phyloP scores from a whole-genome alignment of 2,888 invertebrate genomes.

The Pseudanteris insignis region DNA sequence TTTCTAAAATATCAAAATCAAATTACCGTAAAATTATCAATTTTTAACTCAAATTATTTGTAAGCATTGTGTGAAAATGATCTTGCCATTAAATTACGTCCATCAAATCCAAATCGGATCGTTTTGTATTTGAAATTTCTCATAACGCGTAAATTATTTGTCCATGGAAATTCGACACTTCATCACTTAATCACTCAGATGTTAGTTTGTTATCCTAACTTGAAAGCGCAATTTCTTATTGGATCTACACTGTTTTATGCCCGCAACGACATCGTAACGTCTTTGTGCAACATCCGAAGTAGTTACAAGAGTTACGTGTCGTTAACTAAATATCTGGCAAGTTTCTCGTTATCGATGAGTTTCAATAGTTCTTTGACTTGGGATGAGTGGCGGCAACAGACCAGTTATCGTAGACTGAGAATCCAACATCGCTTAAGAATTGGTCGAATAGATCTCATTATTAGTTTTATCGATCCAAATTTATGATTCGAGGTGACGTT shows the following conservation, averaged over 20 bases:
- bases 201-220: constrained; percentile 11
- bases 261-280: constrained; percentile 3
- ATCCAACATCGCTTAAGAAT: constrained; percentile 4
- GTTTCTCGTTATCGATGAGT: constrained; percentile 23
- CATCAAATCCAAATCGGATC: too few relatives aligned
- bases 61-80: not conserved
- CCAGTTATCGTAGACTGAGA: constrained; percentile 6
- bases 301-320: constrained; percentile 11
- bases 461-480: not conserved
- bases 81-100: not conserved
- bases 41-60: too few relatives aligned
- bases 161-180: too few relatives aligned
- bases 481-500: not conserved
- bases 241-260: constrained; percentile 8
- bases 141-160: too few relatives aligned
- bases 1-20: constrained; percentile 15
- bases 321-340: constrained; percentile 15
- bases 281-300: constrained; percentile 3
- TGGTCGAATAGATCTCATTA: not conserved
- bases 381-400: constrained; percentile 7
- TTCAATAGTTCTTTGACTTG: constrained; percentile 11
- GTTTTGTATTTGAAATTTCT: too few relatives aligned
- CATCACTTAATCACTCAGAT: constrained; percentile 10
- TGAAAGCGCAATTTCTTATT: constrained; percentile 7
- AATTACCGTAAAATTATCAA: too few relatives aligned